Percentiles rank a stretch among this genome's conserved stretches.
phyloP scores from a whole-genome alignment of 2,888 invertebrate genomes.

The Rhamphomyia laevipes region DNA sequence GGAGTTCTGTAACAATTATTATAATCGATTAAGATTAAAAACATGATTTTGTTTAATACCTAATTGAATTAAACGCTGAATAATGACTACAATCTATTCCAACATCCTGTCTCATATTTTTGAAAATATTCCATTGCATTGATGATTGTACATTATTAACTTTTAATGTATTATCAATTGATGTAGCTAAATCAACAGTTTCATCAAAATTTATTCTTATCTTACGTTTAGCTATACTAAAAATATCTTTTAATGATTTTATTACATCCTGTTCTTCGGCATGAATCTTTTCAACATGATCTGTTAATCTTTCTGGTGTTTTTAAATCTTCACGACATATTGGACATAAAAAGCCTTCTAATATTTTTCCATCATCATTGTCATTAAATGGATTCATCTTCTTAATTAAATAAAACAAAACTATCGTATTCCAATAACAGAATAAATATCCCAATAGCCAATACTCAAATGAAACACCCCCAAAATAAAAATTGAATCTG shows the following conservation, averaged over 20 bases:
- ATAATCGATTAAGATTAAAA: constrained; percentile 15
- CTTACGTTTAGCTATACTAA: constrained; percentile 84
- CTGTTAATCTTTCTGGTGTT: constrained; percentile 67
- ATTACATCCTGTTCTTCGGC: constrained; percentile 76
- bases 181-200: constrained; percentile 44
- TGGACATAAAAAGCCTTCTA: constrained; percentile 92
- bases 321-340: constrained; percentile 86
- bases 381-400: no score
- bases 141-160: constrained; percentile 12
- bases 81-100: constrained; percentile 46
- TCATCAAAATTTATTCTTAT: constrained; percentile 65
- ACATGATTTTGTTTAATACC: constrained; percentile 29
- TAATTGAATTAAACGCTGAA: constrained; percentile 60
- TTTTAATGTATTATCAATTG: constrained; percentile 44
- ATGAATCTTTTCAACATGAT: constrained; percentile 83
- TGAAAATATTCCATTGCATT: constrained; percentile 23
- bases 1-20: constrained; percentile 41
- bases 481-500: no score
- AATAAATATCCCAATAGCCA: no score
- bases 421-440: no score
- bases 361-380: no score
- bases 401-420: no score
- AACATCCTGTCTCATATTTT: constrained; percentile 35
- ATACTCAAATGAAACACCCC: no score
- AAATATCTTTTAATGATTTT: constrained; percentile 68